These are phyloP conservation scores for Drosophila melanogaster DNA, from an alignment of 1,140 invertebrate genomes.

Conservation along the genomic window Release_6_plus_ISO1_MT NT_037436.4:8927501-8928000, in stretches of 20 bases:
- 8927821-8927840: constrained; percentile 19
- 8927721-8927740: constrained; percentile 33
- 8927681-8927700: constrained; percentile 44
- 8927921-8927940: constrained; percentile 77
- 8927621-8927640: constrained; percentile 1
- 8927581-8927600: constrained; percentile 55
- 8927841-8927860: constrained; percentile 41
- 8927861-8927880: constrained; percentile 61
- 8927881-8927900: constrained; percentile 38
- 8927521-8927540: background rate
- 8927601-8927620: constrained; percentile 44
- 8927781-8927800: constrained; percentile 59
- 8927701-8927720: constrained; percentile 54
- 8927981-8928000: constrained; percentile 6
- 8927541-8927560: constrained; percentile 6
- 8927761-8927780: constrained; percentile 12
- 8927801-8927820: background rate
- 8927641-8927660: constrained; percentile 3
- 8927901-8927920: constrained; percentile 49
- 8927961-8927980: constrained; percentile 21
- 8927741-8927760: constrained; percentile 56
- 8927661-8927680: constrained; percentile 32
- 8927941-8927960: constrained; percentile 30
- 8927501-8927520: constrained; percentile 8
- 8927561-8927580: constrained; percentile 27